Evolutionary conservation across 2,888 invertebrate species (phyloP).

Genomic region (Reticulitermes lucifugus): DNA sequence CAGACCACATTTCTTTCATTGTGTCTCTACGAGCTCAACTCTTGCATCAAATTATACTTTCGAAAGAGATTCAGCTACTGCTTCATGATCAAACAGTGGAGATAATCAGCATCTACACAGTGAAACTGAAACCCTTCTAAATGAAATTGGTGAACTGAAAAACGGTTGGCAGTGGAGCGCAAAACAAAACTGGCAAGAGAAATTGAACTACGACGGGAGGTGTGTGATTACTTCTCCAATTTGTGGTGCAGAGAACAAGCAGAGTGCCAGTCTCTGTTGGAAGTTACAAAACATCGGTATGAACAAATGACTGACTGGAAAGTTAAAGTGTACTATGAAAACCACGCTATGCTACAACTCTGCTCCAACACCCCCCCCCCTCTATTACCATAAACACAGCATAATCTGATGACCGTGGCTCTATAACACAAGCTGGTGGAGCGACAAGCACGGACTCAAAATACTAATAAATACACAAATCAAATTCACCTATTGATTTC

Average conservation of each 20-base stretch:
- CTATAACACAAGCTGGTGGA: too few species aligned
- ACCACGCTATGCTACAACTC: not conserved
- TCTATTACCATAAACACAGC: too few species aligned
- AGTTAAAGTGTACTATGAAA: conserved; percentile 36
- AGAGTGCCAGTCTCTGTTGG: conserved; percentile 19
- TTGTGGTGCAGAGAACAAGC: not conserved
- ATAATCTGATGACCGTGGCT: too few species aligned
- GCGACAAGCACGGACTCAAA: too few species aligned
- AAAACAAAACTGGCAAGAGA: not conserved
- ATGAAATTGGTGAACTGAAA: not conserved
- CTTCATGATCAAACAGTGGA: not conserved
- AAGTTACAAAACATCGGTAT: conserved; percentile 47
- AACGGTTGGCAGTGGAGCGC: not conserved
- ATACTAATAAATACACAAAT: too few species aligned
- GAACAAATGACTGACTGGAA: conserved; percentile 55
- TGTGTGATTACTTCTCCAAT: not conserved
- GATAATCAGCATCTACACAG: not conserved
- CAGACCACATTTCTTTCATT: conserved; percentile 14
- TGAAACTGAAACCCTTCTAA: not conserved
- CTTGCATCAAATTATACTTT: not conserved
- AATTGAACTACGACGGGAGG: not conserved
- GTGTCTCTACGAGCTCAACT: conserved; percentile 1
- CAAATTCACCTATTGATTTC: too few species aligned
- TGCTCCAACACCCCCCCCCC: too few species aligned
- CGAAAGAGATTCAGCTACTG: not conserved